These are phyloP conservation scores for Idaea biselata DNA, from an alignment of 2,888 invertebrate species.

Conservation along the genomic window DNA sequence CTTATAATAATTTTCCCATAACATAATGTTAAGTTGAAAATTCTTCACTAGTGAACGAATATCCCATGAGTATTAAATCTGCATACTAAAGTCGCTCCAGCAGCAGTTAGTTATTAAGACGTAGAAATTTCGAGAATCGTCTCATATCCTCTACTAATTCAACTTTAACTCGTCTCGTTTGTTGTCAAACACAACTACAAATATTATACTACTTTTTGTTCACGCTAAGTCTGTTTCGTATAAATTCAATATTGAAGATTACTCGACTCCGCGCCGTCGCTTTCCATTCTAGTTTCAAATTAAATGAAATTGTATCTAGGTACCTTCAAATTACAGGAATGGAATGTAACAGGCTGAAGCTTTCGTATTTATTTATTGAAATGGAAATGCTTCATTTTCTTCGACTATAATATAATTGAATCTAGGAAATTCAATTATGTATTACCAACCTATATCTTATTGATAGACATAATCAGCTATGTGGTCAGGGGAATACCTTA, in stretches of 20 bases:
- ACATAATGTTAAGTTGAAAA: neutral
- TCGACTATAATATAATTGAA: neutral
- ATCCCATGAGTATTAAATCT: constrained; percentile 18
- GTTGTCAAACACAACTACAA: neutral
- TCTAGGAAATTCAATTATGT: neutral
- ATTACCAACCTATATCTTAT: neutral
- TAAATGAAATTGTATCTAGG: neutral
- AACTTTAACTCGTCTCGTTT: neutral
- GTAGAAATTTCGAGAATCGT: neutral
- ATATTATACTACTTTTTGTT: neutral
- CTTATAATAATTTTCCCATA: neutral
- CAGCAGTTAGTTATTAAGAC: neutral
- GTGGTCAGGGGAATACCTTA: no score
- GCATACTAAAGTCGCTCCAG: neutral
- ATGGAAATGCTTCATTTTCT: neutral
- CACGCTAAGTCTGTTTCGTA: neutral
- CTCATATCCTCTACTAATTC: constrained; percentile 1
- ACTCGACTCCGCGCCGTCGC: neutral
- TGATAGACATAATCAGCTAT: no score
- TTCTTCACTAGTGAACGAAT: neutral
- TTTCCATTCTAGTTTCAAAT: neutral
- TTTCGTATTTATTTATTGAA: neutral
- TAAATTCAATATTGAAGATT: neutral
- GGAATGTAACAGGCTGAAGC: neutral
- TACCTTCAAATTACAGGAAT: neutral